Evolutionary conservation across 2,888 invertebrate species (phyloP).

Genomic region (Dasysyrphus albostriatus): DNA sequence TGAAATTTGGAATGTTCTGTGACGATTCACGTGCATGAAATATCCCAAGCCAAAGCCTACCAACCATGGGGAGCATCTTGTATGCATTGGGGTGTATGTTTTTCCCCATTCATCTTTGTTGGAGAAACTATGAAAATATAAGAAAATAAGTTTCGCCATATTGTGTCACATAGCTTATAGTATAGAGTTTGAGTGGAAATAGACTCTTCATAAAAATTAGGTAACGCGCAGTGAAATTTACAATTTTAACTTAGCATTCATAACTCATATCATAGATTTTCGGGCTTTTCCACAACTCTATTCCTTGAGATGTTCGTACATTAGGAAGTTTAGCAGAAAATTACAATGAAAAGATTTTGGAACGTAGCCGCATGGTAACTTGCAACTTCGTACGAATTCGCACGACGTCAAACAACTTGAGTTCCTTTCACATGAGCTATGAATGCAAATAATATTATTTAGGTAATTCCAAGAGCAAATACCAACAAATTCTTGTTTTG

Average conservation of each 20-base stretch:
- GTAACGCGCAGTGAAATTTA: neutral
- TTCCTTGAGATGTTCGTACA: no score
- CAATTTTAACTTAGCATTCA: neutral
- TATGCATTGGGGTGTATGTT: slow-evolving; percentile 78
- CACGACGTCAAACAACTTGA: no score
- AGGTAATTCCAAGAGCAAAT: no score
- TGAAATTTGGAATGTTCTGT: slow-evolving; percentile 72
- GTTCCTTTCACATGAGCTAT: no score
- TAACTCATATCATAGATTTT: neutral
- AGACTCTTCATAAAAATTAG: neutral
- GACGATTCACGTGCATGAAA: slow-evolving; percentile 76
- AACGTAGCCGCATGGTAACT: no score
- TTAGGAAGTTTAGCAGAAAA: no score
- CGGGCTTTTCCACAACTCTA: no score
- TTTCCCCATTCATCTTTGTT: slow-evolving; percentile 35
- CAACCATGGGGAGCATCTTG: slow-evolving; percentile 79
- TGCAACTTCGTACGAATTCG: no score
- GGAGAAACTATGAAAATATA: neutral
- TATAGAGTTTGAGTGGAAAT: neutral
- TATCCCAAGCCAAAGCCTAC: slow-evolving; percentile 80
- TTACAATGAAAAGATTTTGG: no score
- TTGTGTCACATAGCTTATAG: neutral
- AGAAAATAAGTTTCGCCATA: neutral
- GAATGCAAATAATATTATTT: no score
- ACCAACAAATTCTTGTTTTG: no score